A percentile compares a stretch with the other conserved stretches of the same genome.
Evolutionary conservation across 2,797 vertebrate species (phyloP).

Genomic region (Microctenopoma lineatum): DNA sequence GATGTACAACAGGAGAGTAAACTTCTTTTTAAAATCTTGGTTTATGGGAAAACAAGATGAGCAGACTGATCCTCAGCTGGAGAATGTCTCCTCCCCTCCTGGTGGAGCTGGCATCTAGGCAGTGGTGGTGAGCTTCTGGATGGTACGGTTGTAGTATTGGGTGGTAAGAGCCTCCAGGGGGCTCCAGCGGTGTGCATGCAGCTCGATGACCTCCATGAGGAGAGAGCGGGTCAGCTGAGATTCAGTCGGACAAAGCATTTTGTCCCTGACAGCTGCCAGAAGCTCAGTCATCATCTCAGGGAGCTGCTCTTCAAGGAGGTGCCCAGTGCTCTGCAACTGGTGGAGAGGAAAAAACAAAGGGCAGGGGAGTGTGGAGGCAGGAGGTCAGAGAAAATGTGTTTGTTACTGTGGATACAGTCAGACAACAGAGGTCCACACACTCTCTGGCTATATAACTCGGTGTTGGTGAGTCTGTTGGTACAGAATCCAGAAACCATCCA

Average conservation of each 20-base stretch:
- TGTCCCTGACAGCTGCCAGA: constrained; percentile 91
- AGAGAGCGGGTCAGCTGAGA: constrained; percentile 95
- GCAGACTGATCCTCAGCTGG: constrained; percentile 5
- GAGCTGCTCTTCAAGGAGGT: constrained; percentile 96
- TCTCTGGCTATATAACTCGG: constrained; percentile 38
- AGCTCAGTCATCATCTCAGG: constrained; percentile 98
- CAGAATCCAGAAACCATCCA: not conserved
- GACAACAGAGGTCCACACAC: constrained; percentile 53
- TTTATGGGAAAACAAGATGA: constrained; percentile 25
- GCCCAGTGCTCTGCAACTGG: constrained; percentile 95
- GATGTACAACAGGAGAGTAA: constrained; percentile 4
- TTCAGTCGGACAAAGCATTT: constrained; percentile 96
- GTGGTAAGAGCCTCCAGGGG: constrained; percentile 94
- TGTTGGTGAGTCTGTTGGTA: constrained; percentile 13
- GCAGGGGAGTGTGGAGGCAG: constrained; percentile 5
- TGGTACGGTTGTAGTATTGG: constrained; percentile 99
- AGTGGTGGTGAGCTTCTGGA: constrained; percentile 94
- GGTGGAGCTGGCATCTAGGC: constrained; percentile 56
- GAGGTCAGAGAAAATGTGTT: constrained; percentile 47
- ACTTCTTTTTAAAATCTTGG: not conserved
- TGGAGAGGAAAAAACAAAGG: not conserved
- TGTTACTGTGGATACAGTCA: constrained; percentile 59
- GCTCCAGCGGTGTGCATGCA: constrained; percentile 96
- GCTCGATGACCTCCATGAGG: constrained; percentile 98
- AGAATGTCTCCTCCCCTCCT: constrained; percentile 40